Conservation (phyloP, 1,140 invertebrate species). For the Idris sp. region DNA sequence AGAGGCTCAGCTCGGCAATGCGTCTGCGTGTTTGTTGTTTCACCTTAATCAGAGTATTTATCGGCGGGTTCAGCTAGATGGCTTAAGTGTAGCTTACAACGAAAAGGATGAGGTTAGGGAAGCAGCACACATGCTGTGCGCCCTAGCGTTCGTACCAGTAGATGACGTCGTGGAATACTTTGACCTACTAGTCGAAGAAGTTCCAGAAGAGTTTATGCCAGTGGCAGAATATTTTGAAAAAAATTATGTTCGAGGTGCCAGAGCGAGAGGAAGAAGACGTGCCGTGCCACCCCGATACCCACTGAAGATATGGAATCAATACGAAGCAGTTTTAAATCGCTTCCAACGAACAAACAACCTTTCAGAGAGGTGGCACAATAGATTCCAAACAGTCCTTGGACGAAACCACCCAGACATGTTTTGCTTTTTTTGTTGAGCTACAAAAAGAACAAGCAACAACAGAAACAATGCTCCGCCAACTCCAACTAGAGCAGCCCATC, state of each 20-base stretch:
- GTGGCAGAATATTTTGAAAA: slow-evolving; percentile 5
- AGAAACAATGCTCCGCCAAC: slow-evolving; percentile 17
- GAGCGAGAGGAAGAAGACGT: slow-evolving; percentile 3
- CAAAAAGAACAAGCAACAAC: slow-evolving; percentile 7
- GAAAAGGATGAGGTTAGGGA: slow-evolving; percentile 1
- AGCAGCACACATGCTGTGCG: slow-evolving; percentile 3
- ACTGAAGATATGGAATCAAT: slow-evolving; percentile 8
- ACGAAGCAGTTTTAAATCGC: slow-evolving; percentile 2
- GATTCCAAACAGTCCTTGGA: slow-evolving; percentile 9
- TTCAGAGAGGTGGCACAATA: slow-evolving; percentile 17
- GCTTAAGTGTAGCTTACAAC: neutral
- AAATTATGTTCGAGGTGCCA: slow-evolving; percentile 14
- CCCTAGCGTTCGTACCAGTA: slow-evolving; percentile 2
- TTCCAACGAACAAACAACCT: slow-evolving; percentile 20
- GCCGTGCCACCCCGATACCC: slow-evolving; percentile 4
- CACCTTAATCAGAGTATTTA: no score
- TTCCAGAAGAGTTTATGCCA: slow-evolving; percentile 3
- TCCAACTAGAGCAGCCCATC: slow-evolving; percentile 1
- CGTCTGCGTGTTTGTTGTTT: no score
- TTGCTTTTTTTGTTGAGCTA: slow-evolving; percentile 12
- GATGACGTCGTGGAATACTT: neutral
- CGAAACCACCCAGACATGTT: slow-evolving; percentile 8
- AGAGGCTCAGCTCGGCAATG: no score
- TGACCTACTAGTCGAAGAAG: slow-evolving; percentile 3
- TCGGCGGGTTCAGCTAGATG: neutral